Conservation (phyloP, 2,888 invertebrate species). For the Athripsodes cinereus region DNA sequence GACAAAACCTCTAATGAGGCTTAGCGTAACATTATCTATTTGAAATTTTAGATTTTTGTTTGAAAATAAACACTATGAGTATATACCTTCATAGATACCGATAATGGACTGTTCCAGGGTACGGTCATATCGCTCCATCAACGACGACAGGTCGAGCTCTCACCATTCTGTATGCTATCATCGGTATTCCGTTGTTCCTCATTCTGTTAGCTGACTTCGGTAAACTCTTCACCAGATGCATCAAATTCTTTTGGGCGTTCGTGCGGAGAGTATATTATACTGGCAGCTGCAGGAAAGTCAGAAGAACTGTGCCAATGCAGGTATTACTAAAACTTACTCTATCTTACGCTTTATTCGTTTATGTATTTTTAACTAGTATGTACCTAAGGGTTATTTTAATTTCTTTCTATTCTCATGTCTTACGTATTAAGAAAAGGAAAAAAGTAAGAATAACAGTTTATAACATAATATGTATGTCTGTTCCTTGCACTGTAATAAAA, state of each 20-base stretch:
- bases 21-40: too few species aligned
- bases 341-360: too few species aligned
- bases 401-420: background rate
- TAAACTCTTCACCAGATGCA: constrained; percentile 82
- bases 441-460: background rate
- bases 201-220: constrained; percentile 93
- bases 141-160: constrained; percentile 79
- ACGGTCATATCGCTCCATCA: constrained; percentile 92
- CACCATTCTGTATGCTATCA: constrained; percentile 88
- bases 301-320: constrained; percentile 69
- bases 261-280: constrained; percentile 80
- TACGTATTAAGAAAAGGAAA: background rate
- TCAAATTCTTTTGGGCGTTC: constrained; percentile 87
- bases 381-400: background rate
- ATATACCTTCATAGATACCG: too few species aligned
- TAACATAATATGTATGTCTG: too few species aligned
- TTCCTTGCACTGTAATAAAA: too few species aligned
- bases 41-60: too few species aligned
- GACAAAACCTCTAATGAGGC: too few species aligned
- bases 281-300: constrained; percentile 71
- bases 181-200: constrained; percentile 94
- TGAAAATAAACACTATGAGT: too few species aligned
- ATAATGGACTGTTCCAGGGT: constrained; percentile 73
- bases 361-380: background rate
- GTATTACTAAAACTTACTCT: constrained; percentile 44